These are phyloP conservation scores for Acanthaster planci DNA, from an alignment of 35 echinoderm and acorn worm genomes.

Conservation along the genomic window DNA sequence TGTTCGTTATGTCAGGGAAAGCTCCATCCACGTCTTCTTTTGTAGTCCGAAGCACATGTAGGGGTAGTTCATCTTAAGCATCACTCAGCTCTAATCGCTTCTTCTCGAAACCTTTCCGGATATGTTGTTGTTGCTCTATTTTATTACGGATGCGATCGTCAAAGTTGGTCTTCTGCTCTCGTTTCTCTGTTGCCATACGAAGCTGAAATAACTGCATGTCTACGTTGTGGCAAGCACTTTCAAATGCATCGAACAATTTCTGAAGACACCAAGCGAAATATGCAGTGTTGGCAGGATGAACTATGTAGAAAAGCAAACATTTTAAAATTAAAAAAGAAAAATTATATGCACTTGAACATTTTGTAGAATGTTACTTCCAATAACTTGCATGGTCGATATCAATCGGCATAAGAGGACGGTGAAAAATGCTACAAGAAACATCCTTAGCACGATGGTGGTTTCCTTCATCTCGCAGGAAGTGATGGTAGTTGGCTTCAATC, in stretches of 20 bases:
- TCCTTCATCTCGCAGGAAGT: background rate
- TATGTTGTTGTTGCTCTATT: background rate
- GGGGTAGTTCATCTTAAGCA: background rate
- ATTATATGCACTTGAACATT: too few relatives aligned
- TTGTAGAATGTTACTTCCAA: too few relatives aligned
- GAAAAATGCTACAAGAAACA: too few relatives aligned
- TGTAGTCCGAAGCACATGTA: too few relatives aligned
- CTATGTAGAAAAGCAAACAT: background rate
- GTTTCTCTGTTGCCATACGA: background rate
- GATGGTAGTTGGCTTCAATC: background rate
- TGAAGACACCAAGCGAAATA: background rate
- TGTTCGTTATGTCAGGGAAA: too few relatives aligned
- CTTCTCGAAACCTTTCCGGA: background rate
- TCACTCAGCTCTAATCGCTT: background rate
- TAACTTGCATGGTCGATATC: too few relatives aligned
- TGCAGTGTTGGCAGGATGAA: background rate
- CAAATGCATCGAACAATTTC: background rate
- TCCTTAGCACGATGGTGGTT: background rate
- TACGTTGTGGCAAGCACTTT: background rate
- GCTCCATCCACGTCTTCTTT: too few relatives aligned
- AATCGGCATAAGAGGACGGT: too few relatives aligned
- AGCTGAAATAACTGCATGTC: slow-evolving; percentile 1
- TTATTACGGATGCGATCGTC: background rate
- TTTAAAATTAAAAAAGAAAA: too few relatives aligned
- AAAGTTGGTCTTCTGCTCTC: background rate